Base-by-base conservation (phyloP, 2,113 vertebrate species). In the Hippocampus comes region DNA sequence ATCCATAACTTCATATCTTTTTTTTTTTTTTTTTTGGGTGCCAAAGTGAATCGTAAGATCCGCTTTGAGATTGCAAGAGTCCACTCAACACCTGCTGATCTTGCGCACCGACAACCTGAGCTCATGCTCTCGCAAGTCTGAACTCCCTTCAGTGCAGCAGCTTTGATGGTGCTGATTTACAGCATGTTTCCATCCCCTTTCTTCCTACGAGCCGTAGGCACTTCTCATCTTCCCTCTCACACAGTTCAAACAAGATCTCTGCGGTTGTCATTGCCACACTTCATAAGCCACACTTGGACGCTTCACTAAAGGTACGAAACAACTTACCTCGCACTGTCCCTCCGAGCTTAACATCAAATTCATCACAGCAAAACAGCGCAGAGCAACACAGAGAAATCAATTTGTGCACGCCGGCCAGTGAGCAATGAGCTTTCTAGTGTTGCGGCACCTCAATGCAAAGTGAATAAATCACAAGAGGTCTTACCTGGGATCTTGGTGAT, bases 401-500 rank as follows among this genome's bases (percentile, higher is more conserved):
- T 82, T 25, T 78, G 49, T 76, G 73, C 68, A 68, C 74, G 34
- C 5, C 53, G 57, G 30, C 57, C 38, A 53, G 72, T 27, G 3
- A 70, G 71, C 70, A 68, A 51, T 63, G 34, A 75, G 55, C 30
- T 18, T 77, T 71, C 38, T 56, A 70, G 42, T 59, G 20, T 67
- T 51, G 41, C 23, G 43, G 48, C 57, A 53, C 34, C 42, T 61
- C 57, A 66, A 57, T 27, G 72, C 67, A 84, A 84, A 86, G 78
- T 82, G 65, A 70, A 82, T 68, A 78, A 61, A 86, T 69, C 49
- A 77, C 14, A 49, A 68, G 64, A 43, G 65, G 68, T 80, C 89
- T 88, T 89, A 92, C 91, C 90, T 91, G 87, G 34, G 67, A 49
- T 84, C n/a, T 63, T 67, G 75, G 64, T 74, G 80, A 73, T 67